phyloP scores from a whole-genome alignment of 1,140 invertebrate genomes.

The Teleogryllus occipitalis region DNA sequence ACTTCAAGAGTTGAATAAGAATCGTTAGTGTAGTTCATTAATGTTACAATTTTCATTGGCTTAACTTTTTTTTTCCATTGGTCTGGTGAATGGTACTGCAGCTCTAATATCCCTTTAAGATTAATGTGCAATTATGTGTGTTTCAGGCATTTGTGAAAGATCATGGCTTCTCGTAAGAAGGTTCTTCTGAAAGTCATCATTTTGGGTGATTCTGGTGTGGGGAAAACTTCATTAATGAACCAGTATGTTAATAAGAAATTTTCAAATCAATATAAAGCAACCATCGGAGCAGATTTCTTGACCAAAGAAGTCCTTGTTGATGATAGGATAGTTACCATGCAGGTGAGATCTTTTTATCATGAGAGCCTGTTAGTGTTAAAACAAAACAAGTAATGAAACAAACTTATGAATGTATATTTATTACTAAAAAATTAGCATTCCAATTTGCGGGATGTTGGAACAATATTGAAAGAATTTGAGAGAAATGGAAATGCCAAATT shows the following conservation, averaged over 20 bases:
- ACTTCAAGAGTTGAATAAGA: no score
- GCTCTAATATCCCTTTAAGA: no score
- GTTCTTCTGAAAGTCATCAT: conserved; percentile 95
- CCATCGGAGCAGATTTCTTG: conserved; percentile 98
- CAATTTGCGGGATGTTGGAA: neutral
- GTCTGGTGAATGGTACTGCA: no score
- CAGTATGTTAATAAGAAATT: conserved; percentile 99
- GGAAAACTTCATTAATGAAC: conserved; percentile 99
- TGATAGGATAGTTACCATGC: conserved; percentile 97
- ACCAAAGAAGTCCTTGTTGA: conserved; percentile 99
- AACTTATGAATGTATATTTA: no score
- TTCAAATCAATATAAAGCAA: conserved; percentile 99
- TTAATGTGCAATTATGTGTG: neutral
- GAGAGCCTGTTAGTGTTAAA: neutral
- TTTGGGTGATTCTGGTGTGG: conserved; percentile 94
- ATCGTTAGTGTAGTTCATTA: no score
- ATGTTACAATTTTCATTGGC: no score
- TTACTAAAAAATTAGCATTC: neutral
- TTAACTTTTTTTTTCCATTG: no score
- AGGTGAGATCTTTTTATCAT: conserved; percentile 49
- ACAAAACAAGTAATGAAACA: neutral
- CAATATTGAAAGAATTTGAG: neutral
- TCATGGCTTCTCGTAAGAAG: conserved; percentile 92
- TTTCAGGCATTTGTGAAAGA: neutral
- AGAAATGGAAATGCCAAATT: neutral